Evolutionary conservation across 2,888 invertebrate genomes (phyloP).

Genomic region (Lepas anatifera): DNA sequence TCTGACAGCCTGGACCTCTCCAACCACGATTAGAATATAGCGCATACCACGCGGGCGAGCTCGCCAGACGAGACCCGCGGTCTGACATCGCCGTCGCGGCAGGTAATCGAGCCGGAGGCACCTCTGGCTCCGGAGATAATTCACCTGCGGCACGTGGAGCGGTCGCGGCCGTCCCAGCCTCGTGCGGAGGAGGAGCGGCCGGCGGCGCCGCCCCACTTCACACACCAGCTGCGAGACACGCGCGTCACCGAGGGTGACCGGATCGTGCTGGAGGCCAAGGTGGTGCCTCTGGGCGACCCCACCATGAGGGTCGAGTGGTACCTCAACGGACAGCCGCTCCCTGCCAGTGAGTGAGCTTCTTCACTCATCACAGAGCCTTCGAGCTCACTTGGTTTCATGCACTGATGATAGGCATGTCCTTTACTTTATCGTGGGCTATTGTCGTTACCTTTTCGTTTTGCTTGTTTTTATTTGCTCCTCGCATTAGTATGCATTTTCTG

Average conservation of each 20-base stretch:
- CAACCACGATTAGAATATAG: no score
- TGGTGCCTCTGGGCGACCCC: slow-evolving; percentile 93
- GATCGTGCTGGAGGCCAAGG: slow-evolving; percentile 92
- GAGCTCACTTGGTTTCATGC: no score
- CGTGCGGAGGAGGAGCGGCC: slow-evolving; percentile 75
- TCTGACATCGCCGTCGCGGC: slow-evolving; percentile 4
- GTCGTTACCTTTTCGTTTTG: no score
- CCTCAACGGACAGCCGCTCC: slow-evolving; percentile 76
- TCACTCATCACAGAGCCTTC: no score
- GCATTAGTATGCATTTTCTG: no score
- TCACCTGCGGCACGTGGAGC: slow-evolving; percentile 81
- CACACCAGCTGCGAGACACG: slow-evolving; percentile 57
- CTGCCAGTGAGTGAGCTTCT: slow-evolving; percentile 68
- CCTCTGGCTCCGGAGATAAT: slow-evolving; percentile 62
- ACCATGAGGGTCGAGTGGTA: slow-evolving; percentile 94
- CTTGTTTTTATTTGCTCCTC: no score
- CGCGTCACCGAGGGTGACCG: slow-evolving; percentile 79
- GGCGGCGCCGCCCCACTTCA: slow-evolving; percentile 83
- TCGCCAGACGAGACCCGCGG: no score
- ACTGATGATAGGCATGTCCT: no score
- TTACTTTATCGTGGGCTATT: no score
- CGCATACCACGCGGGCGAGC: no score
- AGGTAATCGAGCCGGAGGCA: slow-evolving; percentile 45
- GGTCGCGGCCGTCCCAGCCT: slow-evolving; percentile 58
- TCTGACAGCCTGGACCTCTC: no score